Conservation (phyloP, 2,113 vertebrate species). For the Tapirus terrestris region DNA sequence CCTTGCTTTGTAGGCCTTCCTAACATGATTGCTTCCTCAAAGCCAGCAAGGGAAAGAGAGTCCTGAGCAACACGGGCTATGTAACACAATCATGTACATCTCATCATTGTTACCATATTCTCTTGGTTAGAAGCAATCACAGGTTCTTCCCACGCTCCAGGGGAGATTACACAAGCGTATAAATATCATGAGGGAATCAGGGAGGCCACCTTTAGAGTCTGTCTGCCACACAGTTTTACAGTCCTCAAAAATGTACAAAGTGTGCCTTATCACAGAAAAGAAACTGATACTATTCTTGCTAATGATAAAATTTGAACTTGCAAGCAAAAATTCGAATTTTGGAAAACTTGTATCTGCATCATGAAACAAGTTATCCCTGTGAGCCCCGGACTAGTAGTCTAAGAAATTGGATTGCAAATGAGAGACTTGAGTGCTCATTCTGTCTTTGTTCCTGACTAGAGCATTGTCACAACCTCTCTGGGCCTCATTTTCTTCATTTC, state of each 20-base stretch:
- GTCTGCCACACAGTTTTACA: not conserved
- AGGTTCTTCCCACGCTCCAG: not conserved
- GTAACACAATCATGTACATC: not conserved
- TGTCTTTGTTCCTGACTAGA: not conserved
- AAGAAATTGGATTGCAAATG: not conserved
- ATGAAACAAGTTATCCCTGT: not conserved
- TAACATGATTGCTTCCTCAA: not conserved
- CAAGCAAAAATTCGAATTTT: not conserved
- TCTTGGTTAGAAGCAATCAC: not conserved
- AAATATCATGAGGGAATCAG: not conserved
- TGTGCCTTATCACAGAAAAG: not conserved
- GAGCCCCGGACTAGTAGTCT: not conserved
- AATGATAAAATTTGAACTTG: not conserved
- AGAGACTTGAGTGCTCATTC: not conserved
- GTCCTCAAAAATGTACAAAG: not conserved
- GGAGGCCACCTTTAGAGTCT: not conserved
- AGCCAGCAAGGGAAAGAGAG: not conserved
- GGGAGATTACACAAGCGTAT: not conserved
- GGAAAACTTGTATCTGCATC: not conserved
- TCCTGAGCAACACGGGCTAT: not conserved
- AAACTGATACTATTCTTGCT: not conserved
- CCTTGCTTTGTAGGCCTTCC: not conserved
- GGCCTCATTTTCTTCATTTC: not conserved
- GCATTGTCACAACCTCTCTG: not conserved
- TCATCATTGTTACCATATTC: not conserved